Conservation (phyloP, 2,888 invertebrate genomes). For the Eristalinus aeneus region DNA sequence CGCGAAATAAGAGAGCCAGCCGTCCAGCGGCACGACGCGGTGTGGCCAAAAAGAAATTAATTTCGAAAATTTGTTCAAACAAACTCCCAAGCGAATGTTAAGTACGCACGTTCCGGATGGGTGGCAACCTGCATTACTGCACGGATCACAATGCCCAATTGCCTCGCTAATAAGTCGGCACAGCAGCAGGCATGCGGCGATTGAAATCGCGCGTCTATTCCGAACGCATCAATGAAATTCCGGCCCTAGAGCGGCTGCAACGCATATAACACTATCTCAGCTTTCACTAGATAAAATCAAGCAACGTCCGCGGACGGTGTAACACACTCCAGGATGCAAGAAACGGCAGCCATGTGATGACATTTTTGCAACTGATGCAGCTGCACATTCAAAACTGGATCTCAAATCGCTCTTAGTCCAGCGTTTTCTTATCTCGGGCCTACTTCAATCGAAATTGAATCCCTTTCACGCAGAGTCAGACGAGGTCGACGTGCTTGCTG, state of each 20-base stretch:
- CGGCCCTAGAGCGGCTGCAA: background rate
- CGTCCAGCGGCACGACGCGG: background rate
- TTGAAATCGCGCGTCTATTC: conserved; percentile 40
- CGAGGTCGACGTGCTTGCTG: background rate
- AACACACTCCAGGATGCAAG: too few species aligned
- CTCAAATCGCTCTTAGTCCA: too few species aligned
- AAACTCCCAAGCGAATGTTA: conserved; percentile 39
- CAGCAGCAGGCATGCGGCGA: background rate
- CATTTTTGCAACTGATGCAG: too few species aligned
- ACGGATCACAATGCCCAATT: conserved; percentile 36
- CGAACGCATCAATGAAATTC: conserved; percentile 39
- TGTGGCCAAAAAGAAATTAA: conserved; percentile 61
- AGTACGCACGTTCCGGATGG: conserved; percentile 59
- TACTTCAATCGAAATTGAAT: background rate
- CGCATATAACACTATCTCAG: background rate
- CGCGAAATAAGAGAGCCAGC: conserved; percentile 15
- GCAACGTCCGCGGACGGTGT: too few species aligned
- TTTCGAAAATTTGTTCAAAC: conserved; percentile 56
- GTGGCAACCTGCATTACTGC: conserved; percentile 62
- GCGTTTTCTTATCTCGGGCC: too few species aligned
- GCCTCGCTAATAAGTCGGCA: conserved; percentile 22
- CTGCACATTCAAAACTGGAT: too few species aligned
- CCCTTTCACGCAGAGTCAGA: background rate
- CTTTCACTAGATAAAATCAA: conserved; percentile 34
- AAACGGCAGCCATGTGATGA: too few species aligned